Evolutionary conservation across 35 echinoderm and acorn worm species (phyloP).

Genomic region (Strongylocentrotus purpuratus): DNA sequence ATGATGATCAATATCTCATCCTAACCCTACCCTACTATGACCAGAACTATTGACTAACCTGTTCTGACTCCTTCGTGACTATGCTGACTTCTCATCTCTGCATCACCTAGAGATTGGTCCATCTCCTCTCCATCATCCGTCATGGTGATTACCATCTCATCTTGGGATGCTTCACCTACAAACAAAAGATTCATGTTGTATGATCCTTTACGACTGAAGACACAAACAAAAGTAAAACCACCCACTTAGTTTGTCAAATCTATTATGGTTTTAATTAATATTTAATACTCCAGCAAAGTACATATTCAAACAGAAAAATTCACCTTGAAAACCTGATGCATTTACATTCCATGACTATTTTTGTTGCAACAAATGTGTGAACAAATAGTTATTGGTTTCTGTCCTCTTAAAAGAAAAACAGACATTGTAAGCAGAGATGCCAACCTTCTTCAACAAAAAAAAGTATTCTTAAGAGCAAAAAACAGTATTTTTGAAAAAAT

Average conservation of each 20-base stretch:
- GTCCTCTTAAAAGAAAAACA: too few relatives aligned
- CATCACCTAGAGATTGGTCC: constrained; percentile 66
- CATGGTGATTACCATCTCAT: constrained; percentile 98
- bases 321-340: too few relatives aligned
- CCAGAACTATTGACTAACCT: constrained; percentile 27
- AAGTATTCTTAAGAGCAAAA: too few relatives aligned
- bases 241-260: background rate
- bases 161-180: constrained; percentile 84
- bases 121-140: constrained; percentile 91
- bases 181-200: background rate
- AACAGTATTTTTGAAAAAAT: too few relatives aligned
- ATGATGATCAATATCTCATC: too few relatives aligned
- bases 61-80: constrained; percentile 66
- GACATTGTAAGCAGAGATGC: too few relatives aligned
- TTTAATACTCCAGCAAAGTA: too few relatives aligned
- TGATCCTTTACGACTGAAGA: background rate
- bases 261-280: background rate
- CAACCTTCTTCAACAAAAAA: too few relatives aligned
- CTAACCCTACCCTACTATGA: background rate
- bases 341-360: too few relatives aligned
- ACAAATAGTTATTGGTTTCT: too few relatives aligned
- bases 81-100: constrained; percentile 85
- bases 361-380: too few relatives aligned
- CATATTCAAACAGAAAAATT: too few relatives aligned
- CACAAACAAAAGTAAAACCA: background rate